Conservation (phyloP, 2,888 invertebrate species). For the Lymantria dispar region DNA sequence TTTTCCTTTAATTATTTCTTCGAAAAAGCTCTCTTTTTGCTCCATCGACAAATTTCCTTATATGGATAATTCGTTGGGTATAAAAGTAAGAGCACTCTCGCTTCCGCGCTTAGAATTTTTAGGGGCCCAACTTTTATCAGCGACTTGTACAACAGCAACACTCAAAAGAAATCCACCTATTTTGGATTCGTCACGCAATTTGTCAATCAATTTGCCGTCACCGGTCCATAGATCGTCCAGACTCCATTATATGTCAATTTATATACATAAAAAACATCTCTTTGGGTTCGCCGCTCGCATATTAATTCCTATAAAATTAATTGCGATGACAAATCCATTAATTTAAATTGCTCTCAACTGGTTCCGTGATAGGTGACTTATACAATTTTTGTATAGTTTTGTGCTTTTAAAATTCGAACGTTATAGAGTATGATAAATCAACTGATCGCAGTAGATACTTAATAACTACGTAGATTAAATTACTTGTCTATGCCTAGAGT, state of each 20-base stretch:
- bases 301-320: slow-evolving; percentile 81
- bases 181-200: slow-evolving; percentile 81
- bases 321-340: slow-evolving; percentile 82
- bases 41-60: too few species aligned
- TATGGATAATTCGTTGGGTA: neutral
- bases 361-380: slow-evolving; percentile 43
- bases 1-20: too few species aligned
- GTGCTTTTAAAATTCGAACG: neutral
- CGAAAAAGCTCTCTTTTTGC: too few species aligned
- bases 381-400: slow-evolving; percentile 9
- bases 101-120: slow-evolving; percentile 9
- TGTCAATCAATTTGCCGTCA: slow-evolving; percentile 79
- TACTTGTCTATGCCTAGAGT: too few species aligned
- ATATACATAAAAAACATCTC: slow-evolving; percentile 59
- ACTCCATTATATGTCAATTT: slow-evolving; percentile 78
- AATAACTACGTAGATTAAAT: too few species aligned
- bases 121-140: slow-evolving; percentile 47
- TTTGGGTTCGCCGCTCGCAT: slow-evolving; percentile 75
- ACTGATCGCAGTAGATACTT: too few species aligned
- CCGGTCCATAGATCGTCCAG: slow-evolving; percentile 63
- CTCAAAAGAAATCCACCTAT: slow-evolving; percentile 79
- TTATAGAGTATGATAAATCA: neutral
- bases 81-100: neutral
- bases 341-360: slow-evolving; percentile 69
- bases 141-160: slow-evolving; percentile 68